These are phyloP conservation scores for Phataginus tricuspis DNA, from an alignment of 2,797 vertebrate species.

Conservation along the genomic window DNA sequence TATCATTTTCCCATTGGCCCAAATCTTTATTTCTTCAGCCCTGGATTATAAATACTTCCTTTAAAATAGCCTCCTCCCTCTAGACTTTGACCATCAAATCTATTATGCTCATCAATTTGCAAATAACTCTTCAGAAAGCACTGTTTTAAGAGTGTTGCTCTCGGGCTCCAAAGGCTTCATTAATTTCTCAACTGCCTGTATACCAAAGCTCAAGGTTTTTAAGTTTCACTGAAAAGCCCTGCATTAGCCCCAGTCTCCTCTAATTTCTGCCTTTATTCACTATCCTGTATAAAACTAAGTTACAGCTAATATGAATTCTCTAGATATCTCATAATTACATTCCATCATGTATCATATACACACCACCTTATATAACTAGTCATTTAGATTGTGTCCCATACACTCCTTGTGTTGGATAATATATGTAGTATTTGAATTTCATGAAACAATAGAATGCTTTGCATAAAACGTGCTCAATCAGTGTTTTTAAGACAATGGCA, in stretches of 20 bases:
- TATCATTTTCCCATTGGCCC: neutral
- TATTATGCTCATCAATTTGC: neutral
- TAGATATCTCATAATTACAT: neutral
- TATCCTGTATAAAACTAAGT: neutral
- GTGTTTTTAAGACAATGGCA: neutral
- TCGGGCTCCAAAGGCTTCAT: neutral
- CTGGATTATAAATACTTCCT: neutral
- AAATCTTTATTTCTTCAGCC: neutral
- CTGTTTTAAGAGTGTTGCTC: neutral
- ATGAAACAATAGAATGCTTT: neutral
- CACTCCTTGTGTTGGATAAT: neutral
- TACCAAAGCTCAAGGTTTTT: neutral
- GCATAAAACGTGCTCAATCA: neutral
- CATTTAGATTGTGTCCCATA: neutral
- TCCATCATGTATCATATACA: neutral
- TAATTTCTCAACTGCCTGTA: neutral
- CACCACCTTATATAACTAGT: neutral
- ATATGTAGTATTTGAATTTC: neutral
- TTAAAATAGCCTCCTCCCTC: neutral
- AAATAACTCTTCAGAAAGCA: neutral
- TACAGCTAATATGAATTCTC: neutral
- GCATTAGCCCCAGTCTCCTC: neutral
- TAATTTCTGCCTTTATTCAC: neutral
- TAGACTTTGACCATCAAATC: neutral
- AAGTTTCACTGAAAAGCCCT: neutral